Percentiles rank a stretch among this genome's conserved stretches.
These are phyloP conservation scores for Macropus fuliginosus DNA, from an alignment of 2,797 vertebrate genomes.

Conservation along the genomic window DNA sequence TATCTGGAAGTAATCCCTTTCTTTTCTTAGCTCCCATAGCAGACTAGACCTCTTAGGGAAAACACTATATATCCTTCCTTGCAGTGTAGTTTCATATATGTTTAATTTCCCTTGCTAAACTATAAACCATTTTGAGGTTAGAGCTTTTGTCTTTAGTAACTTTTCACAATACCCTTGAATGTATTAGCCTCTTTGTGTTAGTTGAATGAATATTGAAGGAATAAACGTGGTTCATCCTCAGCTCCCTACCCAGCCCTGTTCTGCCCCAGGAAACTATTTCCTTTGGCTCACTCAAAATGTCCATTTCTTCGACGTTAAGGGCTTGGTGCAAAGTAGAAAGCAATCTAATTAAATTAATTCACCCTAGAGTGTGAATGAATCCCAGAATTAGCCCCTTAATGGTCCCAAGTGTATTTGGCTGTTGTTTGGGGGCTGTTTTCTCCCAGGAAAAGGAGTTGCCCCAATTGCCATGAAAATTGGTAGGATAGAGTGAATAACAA, in stretches of 20 bases:
- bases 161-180: background rate
- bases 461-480: background rate
- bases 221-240: background rate
- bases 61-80: background rate
- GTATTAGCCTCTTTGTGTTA: background rate
- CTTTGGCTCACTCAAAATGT: background rate
- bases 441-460: background rate
- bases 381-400: background rate
- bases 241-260: background rate
- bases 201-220: background rate
- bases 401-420: background rate
- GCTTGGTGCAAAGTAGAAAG: background rate
- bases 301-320: background rate
- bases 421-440: background rate
- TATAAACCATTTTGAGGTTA: background rate
- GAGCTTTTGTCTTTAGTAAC: background rate
- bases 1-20: background rate
- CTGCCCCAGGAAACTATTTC: background rate
- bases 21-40: background rate
- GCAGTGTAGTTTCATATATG: background rate
- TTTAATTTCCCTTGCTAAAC: background rate
- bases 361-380: background rate
- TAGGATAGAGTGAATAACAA: background rate
- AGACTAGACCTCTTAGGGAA: background rate
- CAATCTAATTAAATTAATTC: background rate